These are phyloP conservation scores for Drosophila nigromelanica DNA, from an alignment of 1,140 invertebrate genomes.

Conservation along the genomic window DNA sequence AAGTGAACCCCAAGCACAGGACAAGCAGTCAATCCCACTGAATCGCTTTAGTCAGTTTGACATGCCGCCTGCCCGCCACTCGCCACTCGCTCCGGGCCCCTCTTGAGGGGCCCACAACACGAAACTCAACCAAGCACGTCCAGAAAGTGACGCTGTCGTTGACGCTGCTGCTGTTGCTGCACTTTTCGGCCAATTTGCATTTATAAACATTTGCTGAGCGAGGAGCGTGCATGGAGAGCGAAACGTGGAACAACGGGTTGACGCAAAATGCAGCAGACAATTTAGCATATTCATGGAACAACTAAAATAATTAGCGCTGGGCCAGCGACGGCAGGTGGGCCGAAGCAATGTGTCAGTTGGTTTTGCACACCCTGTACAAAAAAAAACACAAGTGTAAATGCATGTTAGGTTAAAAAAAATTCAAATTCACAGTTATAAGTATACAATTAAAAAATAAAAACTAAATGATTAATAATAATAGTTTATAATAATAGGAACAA, in stretches of 20 bases:
- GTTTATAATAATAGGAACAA: too few species aligned
- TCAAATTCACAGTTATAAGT: too few species aligned
- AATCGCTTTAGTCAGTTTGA: conserved; percentile 26
- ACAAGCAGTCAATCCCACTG: conserved; percentile 11
- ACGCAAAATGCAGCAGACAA: conserved; percentile 65
- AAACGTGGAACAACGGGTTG: conserved; percentile 8
- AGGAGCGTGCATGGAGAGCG: conserved; percentile 3
- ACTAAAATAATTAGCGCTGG: conserved; percentile 74
- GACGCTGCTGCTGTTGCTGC: conserved; percentile 50
- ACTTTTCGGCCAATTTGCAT: conserved; percentile 80
- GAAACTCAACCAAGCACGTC: conserved; percentile 28
- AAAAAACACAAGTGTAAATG: too few species aligned
- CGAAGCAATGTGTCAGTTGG: conserved; percentile 37
- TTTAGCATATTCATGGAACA: conserved; percentile 80
- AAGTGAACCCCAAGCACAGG: conserved; percentile 9
- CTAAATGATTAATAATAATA: too few species aligned
- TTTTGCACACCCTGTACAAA: conserved; percentile 17
- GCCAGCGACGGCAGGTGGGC: conserved; percentile 62
- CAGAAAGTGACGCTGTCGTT: conserved; percentile 24
- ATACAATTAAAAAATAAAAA: too few species aligned
- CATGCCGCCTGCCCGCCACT: background rate
- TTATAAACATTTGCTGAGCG: conserved; percentile 74
- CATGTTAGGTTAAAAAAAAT: too few species aligned
- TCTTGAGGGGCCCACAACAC: background rate
- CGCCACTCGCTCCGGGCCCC: background rate